A percentile compares a stretch with the other conserved stretches of the same genome.
Evolutionary conservation across 2,888 invertebrate genomes (phyloP).

Genomic region (Trilocha varians): DNA sequence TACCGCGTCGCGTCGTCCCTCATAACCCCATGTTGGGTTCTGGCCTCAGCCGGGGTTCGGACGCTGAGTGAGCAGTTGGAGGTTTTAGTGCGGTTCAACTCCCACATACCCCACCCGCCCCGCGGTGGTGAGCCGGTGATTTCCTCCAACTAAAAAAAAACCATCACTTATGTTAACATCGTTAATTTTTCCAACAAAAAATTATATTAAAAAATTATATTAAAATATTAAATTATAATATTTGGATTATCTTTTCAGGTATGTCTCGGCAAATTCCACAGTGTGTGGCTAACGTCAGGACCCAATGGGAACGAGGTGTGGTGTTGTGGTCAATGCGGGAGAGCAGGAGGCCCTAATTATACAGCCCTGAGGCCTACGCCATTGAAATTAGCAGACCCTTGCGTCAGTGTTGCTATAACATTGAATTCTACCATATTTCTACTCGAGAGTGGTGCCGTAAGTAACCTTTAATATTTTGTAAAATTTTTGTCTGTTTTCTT

Average conservation of each 20-base stretch:
- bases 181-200: too few relatives aligned
- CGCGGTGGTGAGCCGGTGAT: too few relatives aligned
- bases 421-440: constrained; percentile 79
- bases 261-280: constrained; percentile 84
- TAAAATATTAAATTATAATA: constrained; percentile 1
- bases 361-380: constrained; percentile 72
- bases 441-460: constrained; percentile 76
- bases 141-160: too few relatives aligned
- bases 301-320: constrained; percentile 68
- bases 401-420: constrained; percentile 72
- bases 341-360: constrained; percentile 78
- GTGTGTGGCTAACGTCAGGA: constrained; percentile 72
- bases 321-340: constrained; percentile 85
- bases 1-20: too few relatives aligned
- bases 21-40: too few relatives aligned
- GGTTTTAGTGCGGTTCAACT: too few relatives aligned
- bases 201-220: too few relatives aligned
- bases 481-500: background rate
- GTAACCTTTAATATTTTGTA: constrained; percentile 13
- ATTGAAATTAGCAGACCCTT: constrained; percentile 48
- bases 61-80: too few relatives aligned
- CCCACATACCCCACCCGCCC: too few relatives aligned
- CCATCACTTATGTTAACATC: too few relatives aligned
- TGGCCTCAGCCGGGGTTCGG: too few relatives aligned
- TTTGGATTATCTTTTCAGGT: constrained; percentile 56